These are phyloP conservation scores for Gobio gobio DNA, from an alignment of 2,113 vertebrate genomes.

Conservation along the genomic window DNA sequence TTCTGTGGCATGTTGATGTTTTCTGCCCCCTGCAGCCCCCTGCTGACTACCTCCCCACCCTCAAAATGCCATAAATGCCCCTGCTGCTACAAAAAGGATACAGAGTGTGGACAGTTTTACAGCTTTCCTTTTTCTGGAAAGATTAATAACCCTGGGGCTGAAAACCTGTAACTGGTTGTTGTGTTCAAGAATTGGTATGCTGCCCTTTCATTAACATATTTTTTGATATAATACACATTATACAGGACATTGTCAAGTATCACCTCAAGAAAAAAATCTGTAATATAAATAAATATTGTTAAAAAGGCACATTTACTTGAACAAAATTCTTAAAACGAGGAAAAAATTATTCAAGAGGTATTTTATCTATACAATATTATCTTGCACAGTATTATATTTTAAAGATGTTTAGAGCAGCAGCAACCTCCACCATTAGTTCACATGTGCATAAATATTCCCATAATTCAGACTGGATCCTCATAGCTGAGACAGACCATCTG, in stretches of 20 bases:
- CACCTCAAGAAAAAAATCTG: too few relatives aligned
- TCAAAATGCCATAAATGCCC: slow-evolving; percentile 43
- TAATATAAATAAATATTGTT: neutral
- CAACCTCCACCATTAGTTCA: neutral
- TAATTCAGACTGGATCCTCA: neutral
- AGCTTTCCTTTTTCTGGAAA: slow-evolving; percentile 34
- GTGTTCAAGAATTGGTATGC: neutral
- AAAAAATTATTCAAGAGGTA: too few relatives aligned
- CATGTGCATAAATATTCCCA: neutral
- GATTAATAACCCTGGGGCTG: slow-evolving; percentile 23
- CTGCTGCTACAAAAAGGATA: slow-evolving; percentile 27
- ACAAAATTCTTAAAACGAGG: neutral
- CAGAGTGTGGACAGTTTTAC: slow-evolving; percentile 40
- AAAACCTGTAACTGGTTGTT: neutral
- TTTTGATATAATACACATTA: neutral
- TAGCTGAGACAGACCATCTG: slow-evolving; percentile 20
- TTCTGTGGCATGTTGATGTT: slow-evolving; percentile 11
- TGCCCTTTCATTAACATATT: neutral
- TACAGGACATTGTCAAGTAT: too few relatives aligned
- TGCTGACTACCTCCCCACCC: neutral
- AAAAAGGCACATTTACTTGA: neutral
- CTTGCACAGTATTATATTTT: neutral
- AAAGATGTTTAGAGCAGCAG: neutral
- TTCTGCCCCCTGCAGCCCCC: neutral
- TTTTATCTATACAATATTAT: neutral